Evolutionary conservation across 2,797 vertebrate species (phyloP).

Genomic region (Denticeps clupeoides): DNA sequence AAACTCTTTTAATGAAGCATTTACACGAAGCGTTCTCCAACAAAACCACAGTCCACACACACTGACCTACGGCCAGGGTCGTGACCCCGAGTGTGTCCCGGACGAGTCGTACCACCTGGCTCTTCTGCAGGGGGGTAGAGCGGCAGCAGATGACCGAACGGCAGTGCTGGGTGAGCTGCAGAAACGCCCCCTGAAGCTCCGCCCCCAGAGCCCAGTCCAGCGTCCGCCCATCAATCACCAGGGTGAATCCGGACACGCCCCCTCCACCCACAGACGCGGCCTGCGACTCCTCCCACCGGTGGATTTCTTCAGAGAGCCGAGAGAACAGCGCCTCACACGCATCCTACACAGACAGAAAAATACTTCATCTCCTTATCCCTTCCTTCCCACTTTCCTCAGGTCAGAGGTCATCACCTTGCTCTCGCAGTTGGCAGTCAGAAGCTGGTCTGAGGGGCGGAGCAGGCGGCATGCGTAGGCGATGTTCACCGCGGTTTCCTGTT

Average conservation of each 20-base stretch:
- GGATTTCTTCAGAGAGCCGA: conserved; percentile 56
- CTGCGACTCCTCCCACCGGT: conserved; percentile 5
- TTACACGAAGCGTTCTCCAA: background rate
- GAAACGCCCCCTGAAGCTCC: conserved; percentile 59
- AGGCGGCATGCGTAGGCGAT: conserved; percentile 82
- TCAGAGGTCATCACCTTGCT: conserved; percentile 53
- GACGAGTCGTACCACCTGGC: conserved; percentile 75
- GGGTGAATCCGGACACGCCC: conserved; percentile 46
- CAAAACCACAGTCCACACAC: background rate
- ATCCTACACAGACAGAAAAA: conserved; percentile 48
- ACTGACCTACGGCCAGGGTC: conserved; percentile 71
- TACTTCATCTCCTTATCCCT: background rate
- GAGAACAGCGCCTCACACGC: conserved; percentile 60
- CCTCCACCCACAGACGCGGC: conserved; percentile 15
- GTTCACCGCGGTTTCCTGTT: conserved; percentile 89
- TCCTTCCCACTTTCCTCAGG: background rate
- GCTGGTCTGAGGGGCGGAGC: conserved; percentile 59
- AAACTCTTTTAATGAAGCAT: background rate
- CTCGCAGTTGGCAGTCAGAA: conserved; percentile 66
- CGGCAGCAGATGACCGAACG: conserved; percentile 84
- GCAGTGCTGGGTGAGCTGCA: conserved; percentile 67
- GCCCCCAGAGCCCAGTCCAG: conserved; percentile 75
- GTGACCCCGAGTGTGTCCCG: conserved; percentile 68
- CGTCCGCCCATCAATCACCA: conserved; percentile 76
- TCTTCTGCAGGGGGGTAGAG: conserved; percentile 89